Conservation (phyloP, 2,888 invertebrate species). For the Temnothorax unifasciatus region DNA sequence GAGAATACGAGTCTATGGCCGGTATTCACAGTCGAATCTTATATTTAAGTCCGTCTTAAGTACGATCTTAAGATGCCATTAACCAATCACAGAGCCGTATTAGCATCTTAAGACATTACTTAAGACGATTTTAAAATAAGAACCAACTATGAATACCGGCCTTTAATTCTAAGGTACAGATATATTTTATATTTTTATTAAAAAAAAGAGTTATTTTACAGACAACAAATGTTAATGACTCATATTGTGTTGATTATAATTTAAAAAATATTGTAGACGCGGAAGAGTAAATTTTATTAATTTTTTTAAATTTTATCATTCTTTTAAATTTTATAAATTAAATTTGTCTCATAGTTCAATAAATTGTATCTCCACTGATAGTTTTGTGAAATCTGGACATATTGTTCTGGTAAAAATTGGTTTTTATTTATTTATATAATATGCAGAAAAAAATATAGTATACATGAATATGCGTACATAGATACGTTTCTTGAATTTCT, state of each 20-base stretch:
- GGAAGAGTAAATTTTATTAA: background rate
- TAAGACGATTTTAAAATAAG: too few relatives aligned
- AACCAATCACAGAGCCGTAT: too few relatives aligned
- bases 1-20: too few relatives aligned
- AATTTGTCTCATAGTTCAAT: background rate
- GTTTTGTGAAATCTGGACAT: background rate
- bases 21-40: too few relatives aligned
- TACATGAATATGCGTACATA: background rate
- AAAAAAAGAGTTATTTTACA: background rate
- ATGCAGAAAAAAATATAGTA: background rate
- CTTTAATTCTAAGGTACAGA: too few relatives aligned
- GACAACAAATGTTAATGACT: background rate
- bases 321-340: background rate
- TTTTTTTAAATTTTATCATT: background rate
- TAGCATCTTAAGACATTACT: too few relatives aligned
- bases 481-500: background rate
- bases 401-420: background rate
- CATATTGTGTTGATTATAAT: background rate
- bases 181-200: background rate
- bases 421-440: background rate
- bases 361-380: background rate
- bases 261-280: background rate
- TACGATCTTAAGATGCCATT: too few relatives aligned
- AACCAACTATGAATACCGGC: too few relatives aligned
- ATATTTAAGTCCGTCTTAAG: too few relatives aligned